Percentiles rank a stretch among this genome's conserved stretches.
phyloP scores from a whole-genome alignment of 2,797 vertebrate species.

The Microhierax caerulescens region DNA sequence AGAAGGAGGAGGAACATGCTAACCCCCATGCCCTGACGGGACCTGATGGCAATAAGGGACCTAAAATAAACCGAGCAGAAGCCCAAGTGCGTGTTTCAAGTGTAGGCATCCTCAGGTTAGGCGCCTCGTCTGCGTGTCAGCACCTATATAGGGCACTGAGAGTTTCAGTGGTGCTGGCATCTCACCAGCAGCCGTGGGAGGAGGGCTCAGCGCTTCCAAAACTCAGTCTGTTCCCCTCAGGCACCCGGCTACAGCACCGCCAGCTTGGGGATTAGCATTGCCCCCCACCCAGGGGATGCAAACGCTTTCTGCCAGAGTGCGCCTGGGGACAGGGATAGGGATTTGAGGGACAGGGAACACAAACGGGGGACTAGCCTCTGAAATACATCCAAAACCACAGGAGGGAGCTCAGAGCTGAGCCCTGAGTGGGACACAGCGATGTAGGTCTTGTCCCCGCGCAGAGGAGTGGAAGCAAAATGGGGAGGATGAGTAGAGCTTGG shows the following conservation, averaged over 20 bases:
- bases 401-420: neutral
- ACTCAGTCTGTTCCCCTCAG: neutral
- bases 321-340: neutral
- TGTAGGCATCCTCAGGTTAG: neutral
- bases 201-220: neutral
- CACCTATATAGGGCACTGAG: conserved; percentile 10
- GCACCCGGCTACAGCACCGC: neutral
- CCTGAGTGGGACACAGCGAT: rapidly evolving
- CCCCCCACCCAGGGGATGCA: rapidly evolving
- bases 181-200: conserved; percentile 5
- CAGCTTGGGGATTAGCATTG: neutral
- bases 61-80: neutral
- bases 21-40: neutral
- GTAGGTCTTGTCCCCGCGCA: rapidly evolving
- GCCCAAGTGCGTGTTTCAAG: neutral
- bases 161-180: neutral
- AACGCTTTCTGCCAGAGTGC: rapidly evolving
- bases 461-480: rapidly evolving
- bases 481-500: neutral
- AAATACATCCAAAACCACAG: rapidly evolving
- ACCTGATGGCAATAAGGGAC: neutral
- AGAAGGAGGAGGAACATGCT: neutral
- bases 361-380: rapidly evolving
- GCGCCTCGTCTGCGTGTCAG: neutral
- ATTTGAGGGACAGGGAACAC: neutral